Base-by-base conservation (phyloP, 2,113 vertebrate genomes). In the Tragelaphus scriptus region DNA sequence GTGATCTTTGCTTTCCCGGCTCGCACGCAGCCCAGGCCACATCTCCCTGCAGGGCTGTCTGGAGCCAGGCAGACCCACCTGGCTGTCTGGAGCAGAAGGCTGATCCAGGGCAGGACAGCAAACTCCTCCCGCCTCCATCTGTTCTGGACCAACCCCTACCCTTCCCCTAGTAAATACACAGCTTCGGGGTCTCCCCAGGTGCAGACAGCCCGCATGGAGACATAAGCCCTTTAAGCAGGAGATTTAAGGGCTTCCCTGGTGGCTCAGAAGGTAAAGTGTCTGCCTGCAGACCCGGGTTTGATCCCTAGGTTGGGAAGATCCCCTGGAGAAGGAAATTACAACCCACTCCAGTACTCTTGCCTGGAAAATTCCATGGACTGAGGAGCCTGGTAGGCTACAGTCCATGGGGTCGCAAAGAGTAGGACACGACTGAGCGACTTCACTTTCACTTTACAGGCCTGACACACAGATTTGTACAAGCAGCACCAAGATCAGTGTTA, bases 51-150 rank as follows among this genome's bases (percentile, higher is more conserved):
- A 71, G 65, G 7, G 17, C 65, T 68, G n/a, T 19, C 65, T 68
- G n/a, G 17, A n/a, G n/a, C 65, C 49, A 25, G 12, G 61, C 84
- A 65, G 47, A 40, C 13, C 15, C 6, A 1, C 14, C n/a, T 28
- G 26, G 26, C 26, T 44, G 75, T 7, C 61, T 36, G n/a, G 17
- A 71, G n/a, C 9, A 11, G n/a, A 9, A 71, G 65, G 68, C 68
- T 36, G 68, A 36, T 25, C 68, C 1, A 0, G 68, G 68, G 9
- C 68, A 55, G 28, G 47, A 55, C n/a, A 55, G 44, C 44, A n/a
- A 84, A 36, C 32, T n/a, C 26, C n/a, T 81, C 32, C 56, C 0
- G 0, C 3, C 4, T 77, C 40, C 14, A 36, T 30, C 53, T 7
- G 63, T 49, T 13, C 30, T 14, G 65, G 40, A 59, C 23, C 30